Conservation (phyloP, 1,140 invertebrate species). For the Ostrea edulis region DNA sequence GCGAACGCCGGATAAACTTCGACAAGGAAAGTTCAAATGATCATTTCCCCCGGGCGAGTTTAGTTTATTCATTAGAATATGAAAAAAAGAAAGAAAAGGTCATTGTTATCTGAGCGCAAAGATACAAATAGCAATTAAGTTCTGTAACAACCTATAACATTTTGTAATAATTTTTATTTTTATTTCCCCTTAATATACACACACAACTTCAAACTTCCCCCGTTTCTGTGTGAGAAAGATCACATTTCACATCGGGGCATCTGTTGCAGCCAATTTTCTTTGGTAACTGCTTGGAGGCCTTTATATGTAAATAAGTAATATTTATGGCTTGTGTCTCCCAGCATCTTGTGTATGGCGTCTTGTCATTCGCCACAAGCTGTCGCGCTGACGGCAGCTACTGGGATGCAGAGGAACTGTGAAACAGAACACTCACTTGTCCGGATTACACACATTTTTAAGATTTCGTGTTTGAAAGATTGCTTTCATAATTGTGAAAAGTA, state of each 20-base stretch:
- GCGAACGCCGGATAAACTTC: too few species aligned
- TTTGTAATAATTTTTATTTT: too few species aligned
- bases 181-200: too few species aligned
- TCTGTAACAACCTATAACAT: too few species aligned
- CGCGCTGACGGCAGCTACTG: neutral
- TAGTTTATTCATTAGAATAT: too few species aligned
- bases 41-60: too few species aligned
- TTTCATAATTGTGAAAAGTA: neutral
- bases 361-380: conserved; percentile 30
- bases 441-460: neutral
- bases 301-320: conserved; percentile 39
- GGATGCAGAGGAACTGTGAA: neutral
- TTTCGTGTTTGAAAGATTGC: conserved; percentile 16
- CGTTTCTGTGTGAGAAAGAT: neutral
- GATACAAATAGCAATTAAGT: too few species aligned
- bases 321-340: conserved; percentile 30
- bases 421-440: neutral
- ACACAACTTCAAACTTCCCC: neutral
- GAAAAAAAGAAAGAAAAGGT: too few species aligned
- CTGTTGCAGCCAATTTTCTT: conserved; percentile 32
- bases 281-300: conserved; percentile 35
- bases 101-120: too few species aligned
- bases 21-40: too few species aligned
- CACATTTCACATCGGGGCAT: conserved; percentile 13
- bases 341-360: conserved; percentile 18